phyloP scores from a whole-genome alignment of 2,797 vertebrate genomes.

The Acridotheres tristis region DNA sequence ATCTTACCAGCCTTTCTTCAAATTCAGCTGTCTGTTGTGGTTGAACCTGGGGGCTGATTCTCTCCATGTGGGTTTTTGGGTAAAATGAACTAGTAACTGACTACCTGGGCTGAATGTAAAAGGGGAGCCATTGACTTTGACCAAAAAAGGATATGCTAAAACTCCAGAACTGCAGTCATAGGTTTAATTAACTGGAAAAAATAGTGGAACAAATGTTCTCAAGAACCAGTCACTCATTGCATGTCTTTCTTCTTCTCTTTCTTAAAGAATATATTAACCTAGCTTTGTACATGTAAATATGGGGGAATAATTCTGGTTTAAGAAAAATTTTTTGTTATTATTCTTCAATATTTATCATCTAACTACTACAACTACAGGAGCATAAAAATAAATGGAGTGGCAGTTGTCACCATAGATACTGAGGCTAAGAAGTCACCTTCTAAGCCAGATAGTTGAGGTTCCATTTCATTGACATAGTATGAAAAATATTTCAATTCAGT shows the following conservation, averaged over 20 bases:
- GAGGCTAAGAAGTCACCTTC: background rate
- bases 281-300: background rate
- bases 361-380: background rate
- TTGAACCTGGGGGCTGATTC: background rate
- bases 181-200: background rate
- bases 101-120: background rate
- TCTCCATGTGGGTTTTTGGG: background rate
- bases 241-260: background rate
- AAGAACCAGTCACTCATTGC: background rate
- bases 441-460: background rate
- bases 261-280: background rate
- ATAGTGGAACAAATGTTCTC: background rate
- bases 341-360: background rate
- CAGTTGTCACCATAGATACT: background rate
- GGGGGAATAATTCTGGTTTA: background rate
- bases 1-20: background rate
- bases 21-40: background rate
- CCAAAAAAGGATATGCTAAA: background rate
- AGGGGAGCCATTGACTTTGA: background rate
- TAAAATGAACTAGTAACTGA: background rate
- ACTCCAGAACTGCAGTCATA: background rate
- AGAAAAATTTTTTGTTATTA: background rate
- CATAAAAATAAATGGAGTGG: background rate
- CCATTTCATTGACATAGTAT: background rate
- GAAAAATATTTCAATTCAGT: background rate